Base-by-base conservation (phyloP, 1,140 invertebrate genomes). In the Ganaspis sp. region DNA sequence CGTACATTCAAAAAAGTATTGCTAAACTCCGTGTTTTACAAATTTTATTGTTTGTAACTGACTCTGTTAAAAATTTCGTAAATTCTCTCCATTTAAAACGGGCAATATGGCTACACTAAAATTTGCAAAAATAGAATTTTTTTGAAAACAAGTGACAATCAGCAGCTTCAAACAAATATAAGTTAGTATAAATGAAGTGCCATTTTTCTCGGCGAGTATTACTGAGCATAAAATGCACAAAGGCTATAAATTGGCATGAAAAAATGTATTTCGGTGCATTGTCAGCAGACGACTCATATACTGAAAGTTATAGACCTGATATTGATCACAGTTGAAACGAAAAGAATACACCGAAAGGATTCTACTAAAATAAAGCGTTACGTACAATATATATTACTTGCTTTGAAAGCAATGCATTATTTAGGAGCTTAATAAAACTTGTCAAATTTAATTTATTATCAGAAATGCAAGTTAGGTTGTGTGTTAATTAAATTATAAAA, bases 291-390 rank as follows among this genome's bases (percentile, higher is more conserved):
- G 15, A 64, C 45, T 64, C 11, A 64, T 64, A 64, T 29, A 64
- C 12, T 29, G 23, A 64, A 64, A 64, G 58, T 64, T 64, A 64
- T 64, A 29, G 58, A 34, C 23, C 58, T 11, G 23, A 64, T 64
- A 64, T 64, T 64, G 3, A n/a, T 34, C 58, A 34, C 15, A 64
- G 23, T 15, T 64, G 26, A n/a, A 64, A 15, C 58, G 58, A 64
- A 29, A 15, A 64, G 58, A 64, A 64, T 64, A 64, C 23, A 15
- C 11, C 23, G 23, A 64, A 64, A 64, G 23, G 58, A 4, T 64
- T 64, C 58, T 64, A n/a, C 23, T 64, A n/a, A 64, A 64, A 26
- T 64, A 64, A 29, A 64, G 23, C 58, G 26, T 64, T 64, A 29
- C 26, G 23, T 64, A 29, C 29, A 26, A 64, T 29, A 58, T 26